These are phyloP conservation scores for Leistus spinibarbis DNA, from an alignment of 2,888 invertebrate species.

Conservation along the genomic window DNA sequence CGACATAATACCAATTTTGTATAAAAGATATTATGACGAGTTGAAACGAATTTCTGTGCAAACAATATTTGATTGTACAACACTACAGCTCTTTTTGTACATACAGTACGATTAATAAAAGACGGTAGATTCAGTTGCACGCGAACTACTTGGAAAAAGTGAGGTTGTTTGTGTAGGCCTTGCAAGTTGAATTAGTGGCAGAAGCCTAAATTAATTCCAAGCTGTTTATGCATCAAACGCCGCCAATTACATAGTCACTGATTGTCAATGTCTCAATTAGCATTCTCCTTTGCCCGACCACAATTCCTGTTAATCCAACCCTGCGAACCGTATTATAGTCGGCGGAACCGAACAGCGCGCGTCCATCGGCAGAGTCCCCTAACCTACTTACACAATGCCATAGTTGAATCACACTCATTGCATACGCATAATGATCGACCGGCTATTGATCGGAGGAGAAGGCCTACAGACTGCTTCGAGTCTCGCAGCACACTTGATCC, in stretches of 20 bases:
- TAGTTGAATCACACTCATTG: slow-evolving; percentile 31
- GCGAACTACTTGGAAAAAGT: not conserved
- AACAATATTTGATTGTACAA: too few relatives aligned
- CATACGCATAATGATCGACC: slow-evolving; percentile 34
- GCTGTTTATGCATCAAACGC: not conserved
- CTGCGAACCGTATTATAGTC: not conserved
- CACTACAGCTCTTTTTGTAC: too few relatives aligned
- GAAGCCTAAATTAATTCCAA: not conserved
- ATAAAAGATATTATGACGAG: too few relatives aligned
- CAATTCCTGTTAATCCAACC: not conserved
- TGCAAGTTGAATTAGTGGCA: not conserved
- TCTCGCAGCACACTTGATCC: slow-evolving; percentile 20
- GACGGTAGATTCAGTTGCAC: too few relatives aligned
- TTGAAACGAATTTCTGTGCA: too few relatives aligned
- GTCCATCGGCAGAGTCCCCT: not conserved
- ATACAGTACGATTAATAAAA: too few relatives aligned
- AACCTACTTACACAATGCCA: slow-evolving; percentile 37
- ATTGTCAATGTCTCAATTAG: not conserved
- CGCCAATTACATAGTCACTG: not conserved
- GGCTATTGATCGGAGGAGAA: slow-evolving; percentile 18
- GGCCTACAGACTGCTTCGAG: not conserved
- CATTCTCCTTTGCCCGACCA: not conserved
- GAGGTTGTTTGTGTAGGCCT: not conserved
- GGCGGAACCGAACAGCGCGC: not conserved
- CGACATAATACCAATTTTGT: too few relatives aligned